phyloP scores from a whole-genome alignment of 2,888 invertebrate genomes.

The Phyllotreta striolata region DNA sequence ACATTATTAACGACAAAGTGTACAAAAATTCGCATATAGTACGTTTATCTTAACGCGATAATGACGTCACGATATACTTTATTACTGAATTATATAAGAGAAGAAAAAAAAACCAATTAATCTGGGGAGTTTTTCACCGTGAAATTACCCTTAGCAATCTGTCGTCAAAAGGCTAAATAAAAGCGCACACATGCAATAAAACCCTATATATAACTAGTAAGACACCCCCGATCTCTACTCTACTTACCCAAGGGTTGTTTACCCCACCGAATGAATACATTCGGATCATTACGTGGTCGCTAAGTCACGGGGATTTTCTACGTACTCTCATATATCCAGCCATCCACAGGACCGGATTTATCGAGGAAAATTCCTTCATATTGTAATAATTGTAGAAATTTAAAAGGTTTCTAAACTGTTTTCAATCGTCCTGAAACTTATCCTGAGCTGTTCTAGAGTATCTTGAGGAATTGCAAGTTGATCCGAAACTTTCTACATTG shows the following conservation, averaged over 20 bases:
- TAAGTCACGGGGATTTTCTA: constrained; percentile 53
- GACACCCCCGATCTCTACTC: constrained; percentile 50
- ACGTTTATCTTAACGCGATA: too few relatives aligned
- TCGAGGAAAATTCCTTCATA: not conserved
- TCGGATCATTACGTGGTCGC: constrained; percentile 58
- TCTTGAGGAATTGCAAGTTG: too few relatives aligned
- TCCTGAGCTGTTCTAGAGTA: too few relatives aligned
- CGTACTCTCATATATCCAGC: constrained; percentile 22
- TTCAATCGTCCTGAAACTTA: too few relatives aligned
- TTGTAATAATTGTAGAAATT: too few relatives aligned
- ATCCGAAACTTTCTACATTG: too few relatives aligned
- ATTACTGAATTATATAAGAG: too few relatives aligned
- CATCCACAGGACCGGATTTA: not conserved
- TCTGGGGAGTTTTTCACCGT: constrained; percentile 1
- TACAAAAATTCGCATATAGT: too few relatives aligned
- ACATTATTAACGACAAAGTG: too few relatives aligned
- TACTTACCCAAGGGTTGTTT: constrained; percentile 55
- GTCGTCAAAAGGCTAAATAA: constrained; percentile 56
- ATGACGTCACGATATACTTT: too few relatives aligned
- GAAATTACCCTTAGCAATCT: constrained; percentile 50
- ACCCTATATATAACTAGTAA: constrained; percentile 52
- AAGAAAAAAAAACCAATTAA: too few relatives aligned
- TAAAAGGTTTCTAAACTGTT: too few relatives aligned
- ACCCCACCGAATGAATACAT: constrained; percentile 59
- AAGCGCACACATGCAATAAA: constrained; percentile 56